Conservation (phyloP, 2,888 invertebrate genomes). For the Pogonocherus hispidulus region DNA sequence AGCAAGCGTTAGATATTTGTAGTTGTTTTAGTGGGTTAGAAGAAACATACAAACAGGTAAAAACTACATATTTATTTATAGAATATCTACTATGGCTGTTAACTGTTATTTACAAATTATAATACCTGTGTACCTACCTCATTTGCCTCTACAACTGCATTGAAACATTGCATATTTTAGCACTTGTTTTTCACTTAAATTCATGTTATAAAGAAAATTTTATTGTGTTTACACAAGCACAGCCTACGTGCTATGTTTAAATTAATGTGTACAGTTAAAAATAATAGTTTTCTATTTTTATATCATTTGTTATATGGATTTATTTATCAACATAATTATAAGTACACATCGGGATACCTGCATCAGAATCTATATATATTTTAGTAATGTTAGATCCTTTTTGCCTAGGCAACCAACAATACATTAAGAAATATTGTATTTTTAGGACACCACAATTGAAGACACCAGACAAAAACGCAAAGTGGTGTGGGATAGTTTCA, state of each 20-base stretch:
- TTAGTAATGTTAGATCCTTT: background rate
- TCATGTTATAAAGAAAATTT: background rate
- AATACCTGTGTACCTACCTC: background rate
- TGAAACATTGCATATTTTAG: slow-evolving; percentile 33
- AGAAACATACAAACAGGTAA: slow-evolving; percentile 66
- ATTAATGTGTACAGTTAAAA: slow-evolving; percentile 4
- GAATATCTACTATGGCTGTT: background rate
- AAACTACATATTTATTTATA: slow-evolving; percentile 18
- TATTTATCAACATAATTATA: background rate
- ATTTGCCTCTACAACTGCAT: slow-evolving; percentile 1
- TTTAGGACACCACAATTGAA: slow-evolving; percentile 69
- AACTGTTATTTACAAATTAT: background rate
- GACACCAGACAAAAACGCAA: slow-evolving; percentile 71
- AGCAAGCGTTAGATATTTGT: slow-evolving; percentile 76
- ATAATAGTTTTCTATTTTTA: slow-evolving; percentile 1
- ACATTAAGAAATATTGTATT: background rate
- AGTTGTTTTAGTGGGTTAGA: slow-evolving; percentile 75
- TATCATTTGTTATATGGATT: slow-evolving; percentile 1
- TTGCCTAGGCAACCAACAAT: background rate
- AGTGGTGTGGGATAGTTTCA: slow-evolving; percentile 80
- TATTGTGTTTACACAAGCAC: slow-evolving; percentile 23
- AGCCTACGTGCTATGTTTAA: slow-evolving; percentile 21
- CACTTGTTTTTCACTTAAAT: slow-evolving; percentile 13
- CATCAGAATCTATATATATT: background rate
- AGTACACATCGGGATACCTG: too few relatives aligned